These are phyloP conservation scores for Galaxea fascicularis DNA, from an alignment of 92 coral and sea anemone genomes.

Conservation along the genomic window DNA sequence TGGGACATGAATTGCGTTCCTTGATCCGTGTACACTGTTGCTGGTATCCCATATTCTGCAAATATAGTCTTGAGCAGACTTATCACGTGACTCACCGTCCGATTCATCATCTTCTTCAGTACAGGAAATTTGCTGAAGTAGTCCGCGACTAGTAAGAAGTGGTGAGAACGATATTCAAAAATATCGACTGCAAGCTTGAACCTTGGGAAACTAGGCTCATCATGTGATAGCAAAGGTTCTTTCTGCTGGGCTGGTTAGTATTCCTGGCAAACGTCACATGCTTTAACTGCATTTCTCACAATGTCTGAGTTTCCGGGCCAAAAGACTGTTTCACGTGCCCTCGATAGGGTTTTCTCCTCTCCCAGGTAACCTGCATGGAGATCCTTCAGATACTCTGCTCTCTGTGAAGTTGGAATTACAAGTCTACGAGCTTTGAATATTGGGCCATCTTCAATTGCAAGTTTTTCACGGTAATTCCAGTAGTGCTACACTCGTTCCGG, in stretches of 20 bases:
- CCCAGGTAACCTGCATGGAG: constrained; percentile 30
- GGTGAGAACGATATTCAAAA: neutral
- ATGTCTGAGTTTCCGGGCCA: constrained; percentile 25
- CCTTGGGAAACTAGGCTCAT: constrained; percentile 17
- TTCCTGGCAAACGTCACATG: constrained; percentile 8
- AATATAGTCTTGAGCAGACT: constrained; percentile 11
- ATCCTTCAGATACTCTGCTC: constrained; percentile 17
- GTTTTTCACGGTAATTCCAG: constrained; percentile 30
- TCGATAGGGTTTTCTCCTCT: constrained; percentile 17
- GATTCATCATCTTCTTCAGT: constrained; percentile 7
- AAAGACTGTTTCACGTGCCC: constrained; percentile 32
- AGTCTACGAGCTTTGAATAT: constrained; percentile 16
- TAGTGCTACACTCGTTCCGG: neutral
- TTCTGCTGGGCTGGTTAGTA: constrained; percentile 34
- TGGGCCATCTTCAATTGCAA: constrained; percentile 22
- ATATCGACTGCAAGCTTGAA: constrained; percentile 18
- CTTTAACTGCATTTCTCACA: constrained; percentile 36
- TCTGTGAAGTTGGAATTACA: constrained; percentile 1
- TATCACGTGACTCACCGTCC: constrained; percentile 1
- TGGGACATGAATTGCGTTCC: constrained; percentile 34
- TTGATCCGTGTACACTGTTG: constrained; percentile 11
- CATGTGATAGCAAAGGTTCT: constrained; percentile 16
- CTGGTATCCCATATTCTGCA: constrained; percentile 39
- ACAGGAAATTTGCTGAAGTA: constrained; percentile 34
- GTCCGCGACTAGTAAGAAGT: constrained; percentile 16